Evolutionary conservation across 1,140 invertebrate species (phyloP).

Genomic region (Neuroterus valhalla): DNA sequence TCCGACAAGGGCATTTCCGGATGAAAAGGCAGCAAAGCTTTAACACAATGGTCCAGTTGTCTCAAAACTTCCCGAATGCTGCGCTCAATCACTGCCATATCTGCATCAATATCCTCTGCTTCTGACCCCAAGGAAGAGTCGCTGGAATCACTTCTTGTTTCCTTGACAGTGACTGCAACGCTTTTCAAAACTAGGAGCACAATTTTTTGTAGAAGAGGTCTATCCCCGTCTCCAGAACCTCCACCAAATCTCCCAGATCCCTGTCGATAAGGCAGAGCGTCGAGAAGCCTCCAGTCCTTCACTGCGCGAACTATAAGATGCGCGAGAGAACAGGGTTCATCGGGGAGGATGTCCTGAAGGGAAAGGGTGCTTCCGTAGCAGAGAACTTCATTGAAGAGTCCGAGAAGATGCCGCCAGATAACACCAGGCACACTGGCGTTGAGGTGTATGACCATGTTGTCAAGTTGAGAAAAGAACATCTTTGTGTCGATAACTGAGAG

Average conservation of each 20-base stretch:
- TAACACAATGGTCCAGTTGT: constrained; percentile 88
- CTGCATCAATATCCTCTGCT: constrained; percentile 89
- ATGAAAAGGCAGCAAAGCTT: constrained; percentile 87
- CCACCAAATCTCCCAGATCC: constrained; percentile 76
- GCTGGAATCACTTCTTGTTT: constrained; percentile 89
- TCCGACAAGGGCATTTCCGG: constrained; percentile 90
- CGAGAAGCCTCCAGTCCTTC: constrained; percentile 86
- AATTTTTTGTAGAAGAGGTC: constrained; percentile 87
- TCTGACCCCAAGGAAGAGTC: constrained; percentile 88
- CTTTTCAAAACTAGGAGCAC: constrained; percentile 90
- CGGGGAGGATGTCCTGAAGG: constrained; percentile 88
- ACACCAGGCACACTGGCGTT: constrained; percentile 84
- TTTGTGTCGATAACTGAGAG: constrained; percentile 91
- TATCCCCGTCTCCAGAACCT: constrained; percentile 76
- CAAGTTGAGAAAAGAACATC: constrained; percentile 89
- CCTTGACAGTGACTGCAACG: constrained; percentile 92
- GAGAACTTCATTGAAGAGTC: constrained; percentile 90
- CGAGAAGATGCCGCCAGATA: constrained; percentile 89
- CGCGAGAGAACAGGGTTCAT: constrained; percentile 90
- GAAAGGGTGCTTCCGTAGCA: constrained; percentile 93
- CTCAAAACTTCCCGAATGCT: constrained; percentile 88
- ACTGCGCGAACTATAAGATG: constrained; percentile 88
- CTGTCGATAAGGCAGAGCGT: constrained; percentile 79
- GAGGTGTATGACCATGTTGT: constrained; percentile 85
- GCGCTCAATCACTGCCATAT: constrained; percentile 90